Base-by-base conservation (phyloP, 2,888 invertebrate species). In the Pocota personata region DNA sequence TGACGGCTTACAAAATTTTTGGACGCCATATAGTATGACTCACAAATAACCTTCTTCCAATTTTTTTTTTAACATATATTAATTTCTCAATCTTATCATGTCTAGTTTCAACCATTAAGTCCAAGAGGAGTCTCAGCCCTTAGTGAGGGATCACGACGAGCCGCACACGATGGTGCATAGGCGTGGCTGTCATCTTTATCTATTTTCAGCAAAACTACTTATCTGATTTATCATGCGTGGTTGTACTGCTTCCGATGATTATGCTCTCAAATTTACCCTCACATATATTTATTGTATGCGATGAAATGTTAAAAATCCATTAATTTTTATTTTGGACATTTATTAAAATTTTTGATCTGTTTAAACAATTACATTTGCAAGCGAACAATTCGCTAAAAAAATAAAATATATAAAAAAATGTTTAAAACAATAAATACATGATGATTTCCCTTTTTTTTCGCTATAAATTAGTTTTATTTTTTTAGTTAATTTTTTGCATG, bases 311-410 rank as follows among this genome's bases (percentile, higher is more conserved):
- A 19, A 30, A 46, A 62, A 27, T 16, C 2, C 10, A 10, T 16
- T n/a, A 10, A 24, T 16, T 32, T 48, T 16, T 21, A 64, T n/a
- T 35, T 14, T 19, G 4, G 37, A 52, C 40, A 27, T 69, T 69
- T 69, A 69, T 69, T 69, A 40, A 19, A 43, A 12, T 16, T 30
- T 46, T 57, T 30, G 14, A 43, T 43, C n/a, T 30, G 7, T 50
- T 72, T 10, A 37, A 72, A 60, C 21, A 62, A 30, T 62, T 73
- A 73, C 62, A 73, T 27, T 40, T 48, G 27, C 48, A 72, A 46
- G 57, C 32, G 58, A 71, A 46, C 12, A 30, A n/a, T 7, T 58
- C 14, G 32, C 46, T 35, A 32, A 58, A 48, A 64, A 48, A 40
- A 40, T 12, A 21, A 50, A 52, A 50, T 27, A 57, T 32, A 66